These are phyloP conservation scores for Heliopora coerulea DNA, from an alignment of 92 coral and sea anemone species.

Conservation along the genomic window DNA sequence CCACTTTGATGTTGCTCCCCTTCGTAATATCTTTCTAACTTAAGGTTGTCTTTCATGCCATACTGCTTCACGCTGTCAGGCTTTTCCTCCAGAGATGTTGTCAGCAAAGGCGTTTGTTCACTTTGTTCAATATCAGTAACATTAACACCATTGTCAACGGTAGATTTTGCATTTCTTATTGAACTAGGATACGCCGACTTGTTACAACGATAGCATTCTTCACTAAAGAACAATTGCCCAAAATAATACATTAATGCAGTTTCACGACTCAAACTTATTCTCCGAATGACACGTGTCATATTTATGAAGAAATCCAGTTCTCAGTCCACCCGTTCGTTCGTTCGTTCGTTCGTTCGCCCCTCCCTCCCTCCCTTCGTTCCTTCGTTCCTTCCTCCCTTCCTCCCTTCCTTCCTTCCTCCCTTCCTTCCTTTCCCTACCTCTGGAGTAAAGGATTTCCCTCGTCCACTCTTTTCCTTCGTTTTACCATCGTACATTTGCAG, in stretches of 20 bases:
- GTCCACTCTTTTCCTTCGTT: not conserved
- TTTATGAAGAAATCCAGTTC: too few relatives aligned
- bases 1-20: constrained; percentile 84
- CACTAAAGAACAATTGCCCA: not conserved
- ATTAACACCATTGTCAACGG: not conserved
- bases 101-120: constrained; percentile 45
- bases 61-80: not conserved
- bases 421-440: too few relatives aligned
- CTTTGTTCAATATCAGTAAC: constrained; percentile 55
- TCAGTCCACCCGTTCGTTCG: too few relatives aligned
- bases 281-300: too few relatives aligned
- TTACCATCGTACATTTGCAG: constrained; percentile 67
- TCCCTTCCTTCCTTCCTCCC: too few relatives aligned
- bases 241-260: too few relatives aligned
- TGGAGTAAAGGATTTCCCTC: constrained; percentile 23
- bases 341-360: too few relatives aligned
- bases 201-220: constrained; percentile 23
- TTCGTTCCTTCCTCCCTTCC: not conserved
- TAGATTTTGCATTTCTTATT: not conserved
- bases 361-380: not conserved
- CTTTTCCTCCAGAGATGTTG: not conserved
- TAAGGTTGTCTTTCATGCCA: not conserved
- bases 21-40: constrained; percentile 57
- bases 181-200: not conserved
- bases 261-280: too few relatives aligned